Evolutionary conservation across 2,888 invertebrate genomes (phyloP).

Genomic region (Phaedon cochleariae): DNA sequence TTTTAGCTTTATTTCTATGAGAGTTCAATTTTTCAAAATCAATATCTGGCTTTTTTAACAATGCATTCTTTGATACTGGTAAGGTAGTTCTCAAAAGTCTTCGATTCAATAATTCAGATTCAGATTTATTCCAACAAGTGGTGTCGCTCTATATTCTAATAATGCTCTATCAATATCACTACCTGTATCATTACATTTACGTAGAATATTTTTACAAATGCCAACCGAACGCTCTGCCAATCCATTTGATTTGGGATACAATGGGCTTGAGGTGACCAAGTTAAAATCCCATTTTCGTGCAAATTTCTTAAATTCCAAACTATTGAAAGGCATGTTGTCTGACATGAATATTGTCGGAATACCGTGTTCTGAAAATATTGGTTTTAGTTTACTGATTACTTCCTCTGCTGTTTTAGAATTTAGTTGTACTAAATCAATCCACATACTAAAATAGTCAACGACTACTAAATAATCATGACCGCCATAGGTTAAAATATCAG

Average conservation of each 20-base stretch:
- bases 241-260: constrained; percentile 35
- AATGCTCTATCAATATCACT: constrained; percentile 26
- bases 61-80: constrained; percentile 9
- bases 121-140: constrained; percentile 25
- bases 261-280: constrained; percentile 30
- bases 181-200: constrained; percentile 20
- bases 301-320: constrained; percentile 34
- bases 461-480: constrained; percentile 26
- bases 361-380: constrained; percentile 34
- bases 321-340: constrained; percentile 41
- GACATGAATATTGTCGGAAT: constrained; percentile 31
- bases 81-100: too few relatives aligned
- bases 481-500: constrained; percentile 26
- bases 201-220: constrained; percentile 34
- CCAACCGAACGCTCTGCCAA: constrained; percentile 38
- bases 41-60: background rate
- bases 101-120: constrained; percentile 25
- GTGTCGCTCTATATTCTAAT: constrained; percentile 29
- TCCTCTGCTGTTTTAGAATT: constrained; percentile 6
- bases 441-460: constrained; percentile 33
- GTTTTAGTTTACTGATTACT: constrained; percentile 26
- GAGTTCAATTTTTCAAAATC: background rate
- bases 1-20: background rate
- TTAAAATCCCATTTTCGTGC: constrained; percentile 31
- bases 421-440: constrained; percentile 25